Percentiles rank a stretch among this genome's conserved stretches.
These are phyloP conservation scores for Helicoverpa armigera DNA, from an alignment of 1,140 invertebrate species.

Conservation along the genomic window DNA sequence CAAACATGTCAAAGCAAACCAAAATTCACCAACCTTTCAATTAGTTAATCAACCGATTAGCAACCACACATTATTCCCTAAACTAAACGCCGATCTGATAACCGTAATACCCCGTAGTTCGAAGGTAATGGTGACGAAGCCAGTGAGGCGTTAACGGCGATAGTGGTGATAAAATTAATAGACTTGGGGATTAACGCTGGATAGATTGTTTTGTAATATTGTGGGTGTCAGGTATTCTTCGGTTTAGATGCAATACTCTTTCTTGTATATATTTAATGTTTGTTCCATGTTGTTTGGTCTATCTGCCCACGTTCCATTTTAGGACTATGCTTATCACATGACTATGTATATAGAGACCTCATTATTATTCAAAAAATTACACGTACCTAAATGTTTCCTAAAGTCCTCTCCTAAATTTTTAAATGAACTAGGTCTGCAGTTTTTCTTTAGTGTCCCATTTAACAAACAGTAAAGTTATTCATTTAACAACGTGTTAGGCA, in stretches of 20 bases:
- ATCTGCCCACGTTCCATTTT: no score
- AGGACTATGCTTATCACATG: no score
- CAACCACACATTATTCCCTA: not conserved
- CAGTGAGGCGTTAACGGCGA: constrained; percentile 31
- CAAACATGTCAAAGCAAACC: not conserved
- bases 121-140: constrained; percentile 27
- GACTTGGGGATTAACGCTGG: constrained; percentile 32
- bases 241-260: not conserved
- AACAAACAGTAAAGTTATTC: no score
- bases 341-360: no score
- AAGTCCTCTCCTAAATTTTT: no score
- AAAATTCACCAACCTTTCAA: constrained; percentile 8
- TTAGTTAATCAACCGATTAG: constrained; percentile 24
- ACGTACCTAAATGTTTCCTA: no score
- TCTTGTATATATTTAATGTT: not conserved
- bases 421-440: no score
- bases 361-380: no score
- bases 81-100: constrained; percentile 5
- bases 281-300: not conserved
- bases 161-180: constrained; percentile 45
- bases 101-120: not conserved
- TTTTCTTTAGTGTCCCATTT: no score
- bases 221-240: not conserved
- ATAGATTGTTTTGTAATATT: constrained; percentile 35
- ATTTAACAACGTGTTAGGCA: no score